Evolutionary conservation across 1,140 invertebrate species (phyloP), one percentile per base, ranked within the genome.

Genomic region (Proctacanthus coquilletti): DNA sequence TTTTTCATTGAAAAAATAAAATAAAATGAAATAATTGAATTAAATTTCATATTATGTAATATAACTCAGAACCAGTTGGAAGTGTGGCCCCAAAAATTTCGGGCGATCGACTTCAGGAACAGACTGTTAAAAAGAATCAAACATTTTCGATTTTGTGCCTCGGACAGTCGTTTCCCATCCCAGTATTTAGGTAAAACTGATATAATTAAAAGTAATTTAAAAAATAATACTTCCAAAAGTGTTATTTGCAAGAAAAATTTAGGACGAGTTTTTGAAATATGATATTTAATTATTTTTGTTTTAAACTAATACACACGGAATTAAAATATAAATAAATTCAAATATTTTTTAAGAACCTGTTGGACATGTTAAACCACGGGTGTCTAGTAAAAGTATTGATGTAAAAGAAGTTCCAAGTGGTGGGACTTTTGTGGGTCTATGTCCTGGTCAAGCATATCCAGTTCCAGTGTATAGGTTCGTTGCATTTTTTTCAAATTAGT

Each of bases 381-480:
- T 56, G 41, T 41, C 53, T 1, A 27, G 38, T n/a, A 56, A 56
- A 35, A 53, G 48, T 34, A 56, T 56, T 38, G 53, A 56, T 18
- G 45, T 53, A 13, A 52, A 42, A 39, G 50, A 53, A 13, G 36
- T 56, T 6, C 39, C 43, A 14, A 13, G 45, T 27, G 15, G 18
- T 18, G 43, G 34, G 11, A 47, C 44, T 6, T 56, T 56, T 45
- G 47, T 56, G 8, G 48, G 48, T 4, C 60, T 77, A 40, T 79
- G 75, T 56, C 74, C 72, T 17, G 74, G 74, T 21, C 76, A 81
- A 60, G 73, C 68, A 43, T 75, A 63, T 60, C 77, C 77, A 41
- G 64, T 77, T 39, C 77, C 78, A 40, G 51, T 68, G 45, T 76
- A 75, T 68, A 79, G 75, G 77, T 80, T 66, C n/a, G n/a, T n/a